Conservation (phyloP, 2,797 vertebrate species). For the Aeoliscus strigatus region DNA sequence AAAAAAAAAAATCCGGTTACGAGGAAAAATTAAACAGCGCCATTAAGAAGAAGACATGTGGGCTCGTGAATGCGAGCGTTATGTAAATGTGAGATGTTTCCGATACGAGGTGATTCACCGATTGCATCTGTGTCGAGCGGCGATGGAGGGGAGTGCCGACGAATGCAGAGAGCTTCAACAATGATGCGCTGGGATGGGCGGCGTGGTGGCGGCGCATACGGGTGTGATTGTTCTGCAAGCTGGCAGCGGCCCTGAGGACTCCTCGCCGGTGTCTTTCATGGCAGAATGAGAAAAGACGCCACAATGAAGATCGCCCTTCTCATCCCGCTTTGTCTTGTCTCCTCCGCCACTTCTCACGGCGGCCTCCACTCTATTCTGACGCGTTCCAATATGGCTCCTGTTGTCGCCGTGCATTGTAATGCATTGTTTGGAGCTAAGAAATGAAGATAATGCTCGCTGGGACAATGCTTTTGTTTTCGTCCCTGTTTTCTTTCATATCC, state of each 20-base stretch:
- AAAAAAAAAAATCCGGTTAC: constrained; percentile 35
- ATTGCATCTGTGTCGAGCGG: too few species aligned
- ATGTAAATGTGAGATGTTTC: constrained; percentile 52
- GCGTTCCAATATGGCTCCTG: constrained; percentile 46
- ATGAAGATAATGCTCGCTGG: constrained; percentile 59
- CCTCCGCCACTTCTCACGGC: constrained; percentile 57
- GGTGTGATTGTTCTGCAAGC: constrained; percentile 59
- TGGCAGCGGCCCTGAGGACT: constrained; percentile 63
- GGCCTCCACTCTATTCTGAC: constrained; percentile 60
- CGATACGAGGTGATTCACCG: constrained; percentile 44
- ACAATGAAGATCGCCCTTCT: constrained; percentile 61
- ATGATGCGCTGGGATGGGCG: constrained; percentile 51
- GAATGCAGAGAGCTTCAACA: constrained; percentile 37
- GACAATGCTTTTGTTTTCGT: constrained; percentile 50
- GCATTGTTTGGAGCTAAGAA: constrained; percentile 56
- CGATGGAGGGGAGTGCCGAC: constrained; percentile 24
- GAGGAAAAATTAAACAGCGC: constrained; percentile 14
- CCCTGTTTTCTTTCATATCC: constrained; percentile 12
- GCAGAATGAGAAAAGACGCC: constrained; percentile 48
- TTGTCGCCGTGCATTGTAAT: constrained; percentile 60
- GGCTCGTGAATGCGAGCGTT: constrained; percentile 35
- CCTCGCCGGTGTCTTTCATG: constrained; percentile 58
- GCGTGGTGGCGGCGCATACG: constrained; percentile 28
- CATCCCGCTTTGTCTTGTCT: constrained; percentile 62
- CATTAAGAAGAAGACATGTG: constrained; percentile 32